A percentile compares a stretch with the other conserved stretches of the same genome.
Conservation (phyloP, 1,140 invertebrate species). For the Bactericera cockerelli region DNA sequence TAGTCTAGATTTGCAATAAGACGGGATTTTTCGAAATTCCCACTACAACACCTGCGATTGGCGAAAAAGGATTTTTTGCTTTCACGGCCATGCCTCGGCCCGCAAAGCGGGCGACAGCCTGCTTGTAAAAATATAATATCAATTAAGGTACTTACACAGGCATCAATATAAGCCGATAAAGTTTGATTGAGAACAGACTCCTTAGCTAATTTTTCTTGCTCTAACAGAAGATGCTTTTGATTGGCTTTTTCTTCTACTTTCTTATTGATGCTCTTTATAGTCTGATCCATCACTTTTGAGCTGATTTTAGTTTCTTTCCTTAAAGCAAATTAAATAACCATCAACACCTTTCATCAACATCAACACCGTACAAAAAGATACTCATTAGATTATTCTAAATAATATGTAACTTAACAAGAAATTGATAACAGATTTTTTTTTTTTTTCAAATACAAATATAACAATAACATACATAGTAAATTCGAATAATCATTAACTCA, state of each 20-base stretch:
- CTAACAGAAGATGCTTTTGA: slow-evolving; percentile 8
- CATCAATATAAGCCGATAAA: slow-evolving; percentile 16
- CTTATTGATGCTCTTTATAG: background rate
- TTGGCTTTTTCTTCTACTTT: slow-evolving; percentile 10
- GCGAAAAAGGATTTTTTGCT: too few relatives aligned
- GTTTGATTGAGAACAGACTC: slow-evolving; percentile 17
- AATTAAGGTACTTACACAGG: slow-evolving; percentile 21
- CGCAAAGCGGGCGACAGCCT: too few relatives aligned
- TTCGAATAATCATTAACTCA: background rate
- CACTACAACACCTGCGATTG: too few relatives aligned
- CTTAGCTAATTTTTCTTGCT: slow-evolving; percentile 11
- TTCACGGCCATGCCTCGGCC: too few relatives aligned
- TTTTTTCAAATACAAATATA: too few relatives aligned
- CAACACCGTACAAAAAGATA: too few relatives aligned
- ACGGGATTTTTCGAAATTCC: too few relatives aligned
- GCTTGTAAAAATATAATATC: too few relatives aligned
- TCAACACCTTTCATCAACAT: too few relatives aligned
- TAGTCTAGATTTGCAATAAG: too few relatives aligned
- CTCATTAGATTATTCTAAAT: background rate
- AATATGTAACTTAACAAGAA: background rate
- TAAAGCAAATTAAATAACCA: background rate
- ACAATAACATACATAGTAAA: background rate
- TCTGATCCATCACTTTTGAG: background rate
- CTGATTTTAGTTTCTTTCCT: background rate
- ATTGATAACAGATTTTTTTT: background rate